phyloP scores from a whole-genome alignment of 2,888 invertebrate species.

The Toxonevra muliebris region DNA sequence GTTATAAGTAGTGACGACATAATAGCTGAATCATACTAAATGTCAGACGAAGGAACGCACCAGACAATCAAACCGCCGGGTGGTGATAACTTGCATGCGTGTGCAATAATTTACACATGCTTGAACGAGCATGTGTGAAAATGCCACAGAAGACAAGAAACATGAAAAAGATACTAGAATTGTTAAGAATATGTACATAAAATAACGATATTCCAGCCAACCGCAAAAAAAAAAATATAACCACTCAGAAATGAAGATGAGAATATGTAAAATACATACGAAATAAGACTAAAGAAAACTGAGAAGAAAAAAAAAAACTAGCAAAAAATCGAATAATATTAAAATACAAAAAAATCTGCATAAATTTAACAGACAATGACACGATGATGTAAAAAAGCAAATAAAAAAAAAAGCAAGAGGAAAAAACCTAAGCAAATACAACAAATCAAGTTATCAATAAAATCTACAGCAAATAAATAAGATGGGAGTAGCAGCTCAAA shows the following conservation, averaged over 20 bases:
- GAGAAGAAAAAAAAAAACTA: constrained; percentile 1
- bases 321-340: constrained; percentile 15
- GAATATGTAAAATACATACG: not conserved
- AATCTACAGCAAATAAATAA: constrained; percentile 6
- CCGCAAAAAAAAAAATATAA: too few species aligned
- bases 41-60: too few species aligned
- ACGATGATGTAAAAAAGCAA: not conserved
- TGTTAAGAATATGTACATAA: too few species aligned
- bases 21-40: too few species aligned
- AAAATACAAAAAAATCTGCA: constrained; percentile 22
- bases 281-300: not conserved
- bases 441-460: not conserved
- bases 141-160: too few species aligned
- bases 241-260: not conserved
- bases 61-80: too few species aligned
- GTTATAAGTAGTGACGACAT: too few species aligned
- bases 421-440: constrained; percentile 2
- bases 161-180: too few species aligned
- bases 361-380: constrained; percentile 36
- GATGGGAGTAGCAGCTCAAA: constrained; percentile 3
- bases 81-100: too few species aligned
- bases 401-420: not conserved
- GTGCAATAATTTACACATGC: too few species aligned
- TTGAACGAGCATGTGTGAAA: too few species aligned
- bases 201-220: not conserved